Base-by-base conservation (phyloP, 1,140 invertebrate genomes). In the Pseudachorutes palmiensis region DNA sequence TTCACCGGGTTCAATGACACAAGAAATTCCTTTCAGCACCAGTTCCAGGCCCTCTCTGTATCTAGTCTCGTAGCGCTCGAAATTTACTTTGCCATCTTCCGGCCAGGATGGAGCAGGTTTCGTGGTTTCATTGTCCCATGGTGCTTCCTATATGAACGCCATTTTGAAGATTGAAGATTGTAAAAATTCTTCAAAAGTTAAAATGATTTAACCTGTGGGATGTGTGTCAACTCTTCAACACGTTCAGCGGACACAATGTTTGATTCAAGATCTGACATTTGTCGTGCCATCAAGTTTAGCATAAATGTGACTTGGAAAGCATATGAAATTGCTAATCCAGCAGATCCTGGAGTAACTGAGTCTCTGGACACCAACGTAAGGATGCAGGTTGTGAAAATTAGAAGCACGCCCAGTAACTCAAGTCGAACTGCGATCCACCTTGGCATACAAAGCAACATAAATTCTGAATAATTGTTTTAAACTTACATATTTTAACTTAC, bases 351-450 rank as follows among this genome's bases (percentile, higher is more conserved):
- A 76, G 82, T 85, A 74, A 87, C 30, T 2, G 70, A 36, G 1
- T 89, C 84, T 64, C 86, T 84, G 36, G 81, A 83, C 31, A 92
- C 76, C 2, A 97, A 92, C 64, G 90, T 87, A 78, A 97, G 94
- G 22, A 96, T 74, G 1, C 91, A 87, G 59, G 93, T 84, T 75
- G 90, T 91, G 74, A 97, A 86, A 68, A 97, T 92, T 69, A 97
- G 91, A 45, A 91, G 78, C 79, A 94, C 95, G 62, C 92, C 92
- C 58, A 94, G 86, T 83, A 93, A 90, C 78, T 98, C 94, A 63
- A 98, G 81, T 30, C 94, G 92, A 89, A 45, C 51, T 28, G 30
- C 26, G 3, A 58, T n/a, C 59, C 41, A 85, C 84, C 51, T 55
- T 45, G n/a, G n/a, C n/a, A n/a, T n/a, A n/a, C n/a, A 45, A 45